Evolutionary conservation across 2,113 vertebrate species (phyloP).

Genomic region (Mustela nigripes): DNA sequence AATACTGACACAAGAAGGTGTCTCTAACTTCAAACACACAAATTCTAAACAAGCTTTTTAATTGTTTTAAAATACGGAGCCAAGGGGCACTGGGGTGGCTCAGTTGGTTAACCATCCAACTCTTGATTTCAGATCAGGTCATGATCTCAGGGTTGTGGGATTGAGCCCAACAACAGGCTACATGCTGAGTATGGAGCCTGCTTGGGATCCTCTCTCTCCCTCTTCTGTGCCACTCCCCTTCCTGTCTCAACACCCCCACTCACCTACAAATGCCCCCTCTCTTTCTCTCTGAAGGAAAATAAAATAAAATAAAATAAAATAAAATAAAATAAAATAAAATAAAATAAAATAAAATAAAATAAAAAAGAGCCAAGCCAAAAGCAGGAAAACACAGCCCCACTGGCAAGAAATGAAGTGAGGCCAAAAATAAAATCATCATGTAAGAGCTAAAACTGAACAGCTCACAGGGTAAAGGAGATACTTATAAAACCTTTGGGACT

Average conservation of each 20-base stretch:
- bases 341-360: no score
- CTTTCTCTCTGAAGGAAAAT: neutral
- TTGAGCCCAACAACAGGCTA: neutral
- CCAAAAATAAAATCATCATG: neutral
- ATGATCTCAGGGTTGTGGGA: neutral
- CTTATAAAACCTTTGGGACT: neutral
- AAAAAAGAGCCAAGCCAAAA: neutral
- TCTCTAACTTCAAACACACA: neutral
- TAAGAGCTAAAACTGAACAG: neutral
- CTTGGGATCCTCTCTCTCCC: neutral
- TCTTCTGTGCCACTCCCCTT: neutral
- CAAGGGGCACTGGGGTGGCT: neutral
- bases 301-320: neutral
- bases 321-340: neutral
- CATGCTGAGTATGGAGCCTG: neutral
- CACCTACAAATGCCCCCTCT: neutral
- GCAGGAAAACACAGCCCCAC: neutral
- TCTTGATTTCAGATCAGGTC: neutral
- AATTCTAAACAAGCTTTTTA: neutral
- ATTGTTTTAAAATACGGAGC: neutral
- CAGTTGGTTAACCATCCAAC: neutral
- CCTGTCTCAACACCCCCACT: neutral
- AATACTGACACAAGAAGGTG: neutral
- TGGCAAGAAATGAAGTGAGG: neutral
- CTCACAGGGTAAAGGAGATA: neutral